phyloP scores from a whole-genome alignment of 37 sponge, comb jelly and placozoan genomes.

The Beroe ovata region DNA sequence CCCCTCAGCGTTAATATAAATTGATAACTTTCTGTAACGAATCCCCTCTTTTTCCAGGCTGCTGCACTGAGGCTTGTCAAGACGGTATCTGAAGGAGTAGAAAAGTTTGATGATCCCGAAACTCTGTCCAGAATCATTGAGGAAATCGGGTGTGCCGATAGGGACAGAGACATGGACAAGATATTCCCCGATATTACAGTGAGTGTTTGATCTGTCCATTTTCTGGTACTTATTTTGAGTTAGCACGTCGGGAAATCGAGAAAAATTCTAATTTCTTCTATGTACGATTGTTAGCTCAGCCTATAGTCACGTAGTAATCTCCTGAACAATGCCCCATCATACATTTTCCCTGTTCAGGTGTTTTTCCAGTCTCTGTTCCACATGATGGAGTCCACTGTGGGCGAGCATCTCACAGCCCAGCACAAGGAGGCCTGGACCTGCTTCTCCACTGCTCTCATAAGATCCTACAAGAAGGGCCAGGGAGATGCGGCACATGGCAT shows the following conservation, averaged over 20 bases:
- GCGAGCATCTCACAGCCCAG: slow-evolving; percentile 52
- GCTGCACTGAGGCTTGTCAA: slow-evolving; percentile 49
- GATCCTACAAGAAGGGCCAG: slow-evolving; percentile 34
- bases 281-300: too few relatives aligned
- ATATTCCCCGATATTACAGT: slow-evolving; percentile 51
- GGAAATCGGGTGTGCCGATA: slow-evolving; percentile 59
- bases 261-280: too few relatives aligned
- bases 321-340: too few relatives aligned
- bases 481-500: not conserved
- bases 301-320: too few relatives aligned
- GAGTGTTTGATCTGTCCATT: not conserved
- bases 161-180: slow-evolving; percentile 12
- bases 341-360: too few relatives aligned
- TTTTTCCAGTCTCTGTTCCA: slow-evolving; percentile 50
- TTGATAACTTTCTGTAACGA: too few relatives aligned
- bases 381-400: slow-evolving; percentile 28
- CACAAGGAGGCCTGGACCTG: slow-evolving; percentile 62
- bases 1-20: not conserved
- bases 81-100: slow-evolving; percentile 11
- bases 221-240: too few relatives aligned
- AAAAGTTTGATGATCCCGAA: slow-evolving; percentile 40
- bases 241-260: too few relatives aligned
- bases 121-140: not conserved
- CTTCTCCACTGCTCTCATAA: slow-evolving; percentile 35
- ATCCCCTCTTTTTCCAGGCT: slow-evolving; percentile 8